These are phyloP conservation scores for Achlya flavicornis DNA, from an alignment of 2,888 invertebrate species.

Conservation along the genomic window DNA sequence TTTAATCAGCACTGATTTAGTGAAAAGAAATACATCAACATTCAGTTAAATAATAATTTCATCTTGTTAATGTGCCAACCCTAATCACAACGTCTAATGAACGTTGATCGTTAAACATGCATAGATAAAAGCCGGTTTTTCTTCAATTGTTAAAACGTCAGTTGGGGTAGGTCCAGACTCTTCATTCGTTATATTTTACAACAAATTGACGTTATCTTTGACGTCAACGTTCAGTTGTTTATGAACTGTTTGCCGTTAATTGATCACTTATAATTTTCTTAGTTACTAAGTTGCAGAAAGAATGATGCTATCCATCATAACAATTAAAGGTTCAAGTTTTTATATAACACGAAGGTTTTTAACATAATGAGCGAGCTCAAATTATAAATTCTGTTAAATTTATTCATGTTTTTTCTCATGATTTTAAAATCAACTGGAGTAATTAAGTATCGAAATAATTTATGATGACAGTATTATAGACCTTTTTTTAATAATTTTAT, in stretches of 20 bases:
- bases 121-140: not conserved
- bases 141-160: conserved; percentile 8
- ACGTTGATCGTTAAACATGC: not conserved
- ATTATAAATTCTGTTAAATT: not conserved
- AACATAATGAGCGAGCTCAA: not conserved
- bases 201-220: conserved; percentile 4
- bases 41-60: not conserved
- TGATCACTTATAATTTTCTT: conserved; percentile 9
- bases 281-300: not conserved
- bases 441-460: not conserved
- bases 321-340: not conserved
- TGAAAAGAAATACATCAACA: no score
- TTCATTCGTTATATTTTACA: not conserved
- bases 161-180: conserved; percentile 4
- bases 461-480: not conserved
- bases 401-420: not conserved
- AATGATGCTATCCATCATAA: no score
- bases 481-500: not conserved
- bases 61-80: not conserved
- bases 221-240: not conserved
- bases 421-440: not conserved
- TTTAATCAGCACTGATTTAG: no score
- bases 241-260: conserved; percentile 3
- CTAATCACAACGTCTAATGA: not conserved
- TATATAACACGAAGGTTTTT: not conserved